Evolutionary conservation across 2,113 vertebrate genomes (phyloP).

Genomic region (Poeciliopsis prolifica): DNA sequence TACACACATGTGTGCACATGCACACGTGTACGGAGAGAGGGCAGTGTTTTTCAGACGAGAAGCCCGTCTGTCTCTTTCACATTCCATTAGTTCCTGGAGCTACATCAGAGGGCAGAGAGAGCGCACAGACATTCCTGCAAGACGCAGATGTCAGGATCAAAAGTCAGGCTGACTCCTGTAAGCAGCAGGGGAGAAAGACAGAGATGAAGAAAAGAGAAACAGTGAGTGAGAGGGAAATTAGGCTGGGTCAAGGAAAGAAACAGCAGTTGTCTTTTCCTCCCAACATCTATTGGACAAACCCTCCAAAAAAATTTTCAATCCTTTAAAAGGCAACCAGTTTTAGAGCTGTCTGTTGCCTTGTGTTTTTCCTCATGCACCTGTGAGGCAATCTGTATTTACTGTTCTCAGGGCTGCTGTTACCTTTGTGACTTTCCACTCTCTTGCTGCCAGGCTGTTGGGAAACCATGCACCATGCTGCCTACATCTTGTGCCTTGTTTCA

Average conservation of each 20-base stretch:
- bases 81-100: conserved; percentile 85
- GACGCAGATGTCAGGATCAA: conserved; percentile 99
- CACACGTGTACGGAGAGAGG: conserved; percentile 66
- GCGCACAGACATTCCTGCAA: conserved; percentile 95
- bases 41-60: conserved; percentile 78
- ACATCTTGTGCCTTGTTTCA: conserved; percentile 79
- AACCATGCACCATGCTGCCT: conserved; percentile 77
- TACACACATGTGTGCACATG: conserved; percentile 29
- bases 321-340: conserved; percentile 40
- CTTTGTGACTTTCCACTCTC: conserved; percentile 70
- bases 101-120: conserved; percentile 90
- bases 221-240: conserved; percentile 48
- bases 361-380: conserved; percentile 58
- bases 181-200: conserved; percentile 75
- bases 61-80: conserved; percentile 91
- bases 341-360: conserved; percentile 30
- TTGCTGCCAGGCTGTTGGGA: conserved; percentile 74
- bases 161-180: conserved; percentile 96
- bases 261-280: conserved; percentile 19
- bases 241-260: conserved; percentile 30
- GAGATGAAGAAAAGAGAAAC: conserved; percentile 59
- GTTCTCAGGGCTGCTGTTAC: conserved; percentile 64
- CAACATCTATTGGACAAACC: conserved; percentile 33
- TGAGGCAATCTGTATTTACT: conserved; percentile 64
- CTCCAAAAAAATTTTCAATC: conserved; percentile 26